phyloP scores from a whole-genome alignment of 2,888 invertebrate genomes.

The Rhagophthalmus giganteus region DNA sequence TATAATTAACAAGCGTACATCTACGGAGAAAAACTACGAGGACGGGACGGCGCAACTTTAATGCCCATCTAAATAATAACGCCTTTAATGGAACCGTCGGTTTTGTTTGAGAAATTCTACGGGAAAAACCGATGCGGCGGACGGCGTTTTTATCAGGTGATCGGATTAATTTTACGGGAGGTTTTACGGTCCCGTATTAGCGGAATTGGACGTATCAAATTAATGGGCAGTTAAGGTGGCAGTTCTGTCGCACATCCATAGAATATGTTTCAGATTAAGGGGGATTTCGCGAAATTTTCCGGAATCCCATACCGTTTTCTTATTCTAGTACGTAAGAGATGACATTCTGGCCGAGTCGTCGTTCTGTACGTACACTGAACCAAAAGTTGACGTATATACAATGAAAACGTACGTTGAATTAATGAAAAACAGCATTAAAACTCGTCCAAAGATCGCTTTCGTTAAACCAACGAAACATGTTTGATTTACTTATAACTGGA shows the following conservation, averaged over 20 bases:
- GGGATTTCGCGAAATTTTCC: constrained; percentile 15
- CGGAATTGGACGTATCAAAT: constrained; percentile 33
- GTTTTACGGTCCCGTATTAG: constrained; percentile 28
- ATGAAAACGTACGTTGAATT: no score
- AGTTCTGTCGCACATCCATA: constrained; percentile 18
- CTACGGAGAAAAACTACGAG: no score
- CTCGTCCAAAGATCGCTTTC: no score
- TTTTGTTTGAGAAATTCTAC: no score
- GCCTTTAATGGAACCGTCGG: no score
- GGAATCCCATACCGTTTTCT: constrained; percentile 4
- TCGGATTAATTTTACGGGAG: constrained; percentile 31
- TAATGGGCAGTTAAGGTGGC: constrained; percentile 34
- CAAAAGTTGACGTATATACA: no score
- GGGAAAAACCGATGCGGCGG: neutral
- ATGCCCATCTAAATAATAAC: no score
- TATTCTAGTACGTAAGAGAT: constrained; percentile 12
- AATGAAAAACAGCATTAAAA: no score
- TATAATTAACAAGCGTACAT: no score
- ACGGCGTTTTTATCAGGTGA: constrained; percentile 29
- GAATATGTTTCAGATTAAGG: constrained; percentile 24
- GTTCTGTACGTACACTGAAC: neutral
- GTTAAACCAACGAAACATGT: no score
- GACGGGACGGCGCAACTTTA: no score
- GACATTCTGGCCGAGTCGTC: constrained; percentile 3
- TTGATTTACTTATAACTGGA: no score